Evolutionary conservation across 1,140 invertebrate species (phyloP).

Genomic region (Listronotus bonariensis): DNA sequence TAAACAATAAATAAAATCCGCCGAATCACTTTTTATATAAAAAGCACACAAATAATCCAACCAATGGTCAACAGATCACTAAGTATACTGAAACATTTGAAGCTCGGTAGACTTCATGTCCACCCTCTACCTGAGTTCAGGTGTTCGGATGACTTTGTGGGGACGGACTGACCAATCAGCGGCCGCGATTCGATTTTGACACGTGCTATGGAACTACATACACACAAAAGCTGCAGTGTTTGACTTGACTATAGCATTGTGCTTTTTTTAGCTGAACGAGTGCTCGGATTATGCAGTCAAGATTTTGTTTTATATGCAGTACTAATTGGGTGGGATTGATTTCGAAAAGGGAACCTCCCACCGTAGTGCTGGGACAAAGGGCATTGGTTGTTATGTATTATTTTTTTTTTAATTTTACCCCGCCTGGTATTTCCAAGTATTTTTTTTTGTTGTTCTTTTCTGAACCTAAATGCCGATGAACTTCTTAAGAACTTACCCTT

Average conservation of each 20-base stretch:
- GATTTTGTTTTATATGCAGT: conserved; percentile 26
- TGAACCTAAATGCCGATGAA: no score
- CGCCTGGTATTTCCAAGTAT: conserved; percentile 1
- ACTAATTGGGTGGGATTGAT: conserved; percentile 27
- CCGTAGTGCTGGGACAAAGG: background rate
- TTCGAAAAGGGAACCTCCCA: conserved; percentile 20
- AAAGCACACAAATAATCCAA: background rate
- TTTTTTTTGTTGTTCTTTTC: no score
- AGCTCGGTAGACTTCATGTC: conserved; percentile 20
- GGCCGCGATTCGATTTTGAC: conserved; percentile 14
- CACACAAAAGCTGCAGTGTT: conserved; percentile 14
- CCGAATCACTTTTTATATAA: no score
- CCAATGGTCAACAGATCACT: background rate
- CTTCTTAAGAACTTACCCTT: no score
- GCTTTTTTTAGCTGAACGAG: conserved; percentile 19
- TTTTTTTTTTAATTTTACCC: conserved; percentile 17
- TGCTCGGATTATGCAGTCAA: conserved; percentile 17
- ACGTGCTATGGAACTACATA: conserved; percentile 6
- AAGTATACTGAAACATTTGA: background rate
- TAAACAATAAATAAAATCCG: no score
- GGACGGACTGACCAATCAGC: conserved; percentile 7
- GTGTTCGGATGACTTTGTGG: conserved; percentile 16
- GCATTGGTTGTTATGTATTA: conserved; percentile 3
- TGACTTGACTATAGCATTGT: conserved; percentile 11
- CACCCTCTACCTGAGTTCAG: conserved; percentile 29